These are phyloP conservation scores for Platysternon megacephalum DNA, from an alignment of 2,113 vertebrate genomes.

Conservation along the genomic window DNA sequence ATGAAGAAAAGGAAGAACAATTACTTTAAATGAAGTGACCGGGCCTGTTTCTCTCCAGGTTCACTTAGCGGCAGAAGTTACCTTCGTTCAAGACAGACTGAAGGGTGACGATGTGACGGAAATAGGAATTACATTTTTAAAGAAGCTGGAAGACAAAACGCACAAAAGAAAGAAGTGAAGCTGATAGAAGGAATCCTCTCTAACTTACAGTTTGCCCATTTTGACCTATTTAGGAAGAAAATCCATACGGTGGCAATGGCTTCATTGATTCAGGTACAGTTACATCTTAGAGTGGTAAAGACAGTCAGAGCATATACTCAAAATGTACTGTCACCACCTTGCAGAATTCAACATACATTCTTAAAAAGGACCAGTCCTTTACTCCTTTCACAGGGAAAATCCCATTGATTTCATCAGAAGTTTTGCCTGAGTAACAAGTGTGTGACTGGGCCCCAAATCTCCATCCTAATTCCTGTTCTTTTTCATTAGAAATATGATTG, in stretches of 20 bases:
- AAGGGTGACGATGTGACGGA: constrained; percentile 83
- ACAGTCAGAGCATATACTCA: not conserved
- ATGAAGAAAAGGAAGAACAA: not conserved
- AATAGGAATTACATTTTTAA: constrained; percentile 84
- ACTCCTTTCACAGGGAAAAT: not conserved
- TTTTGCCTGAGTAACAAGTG: not conserved
- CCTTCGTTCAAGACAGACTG: constrained; percentile 82
- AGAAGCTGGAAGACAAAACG: constrained; percentile 79
- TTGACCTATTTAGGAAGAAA: not conserved
- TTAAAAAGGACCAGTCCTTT: not conserved
- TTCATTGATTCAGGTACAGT: not conserved
- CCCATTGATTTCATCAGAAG: not conserved
- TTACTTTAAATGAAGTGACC: not conserved
- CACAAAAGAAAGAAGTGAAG: constrained; percentile 77
- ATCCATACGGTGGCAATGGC: not conserved
- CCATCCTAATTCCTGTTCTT: accelerated
- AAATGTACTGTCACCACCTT: not conserved
- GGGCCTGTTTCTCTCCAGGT: constrained; percentile 70
- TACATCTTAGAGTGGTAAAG: not conserved
- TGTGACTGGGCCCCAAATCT: not conserved
- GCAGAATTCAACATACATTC: not conserved
- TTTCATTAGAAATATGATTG: not conserved
- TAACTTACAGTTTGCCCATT: not conserved
- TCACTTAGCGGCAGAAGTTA: constrained; percentile 82
- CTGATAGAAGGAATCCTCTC: not conserved